Base-by-base conservation (phyloP, 2,113 vertebrate species). In the Zootoca vivipara region DNA sequence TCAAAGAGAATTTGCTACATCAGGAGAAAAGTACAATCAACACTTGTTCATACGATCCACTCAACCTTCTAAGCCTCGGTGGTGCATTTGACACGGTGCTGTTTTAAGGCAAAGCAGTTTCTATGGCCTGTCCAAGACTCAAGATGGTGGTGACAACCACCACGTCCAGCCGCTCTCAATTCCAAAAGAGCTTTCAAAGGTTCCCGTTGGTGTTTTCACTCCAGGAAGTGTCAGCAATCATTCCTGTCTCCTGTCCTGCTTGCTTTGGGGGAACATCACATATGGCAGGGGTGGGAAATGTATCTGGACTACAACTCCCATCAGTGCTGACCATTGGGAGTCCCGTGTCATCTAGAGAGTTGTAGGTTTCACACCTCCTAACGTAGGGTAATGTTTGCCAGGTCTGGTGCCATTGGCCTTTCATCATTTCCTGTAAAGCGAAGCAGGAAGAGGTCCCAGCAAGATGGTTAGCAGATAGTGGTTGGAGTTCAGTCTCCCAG, bases 1-100 rank as follows among this genome's bases (percentile, higher is more conserved):
- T 88, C 87, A 67, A 69, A 83, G 64, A 74, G 40, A 88, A 83
- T 78, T 56, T 88, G 73, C 73, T 78, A 26, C 69, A 88, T 83
- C 81, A 83, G 72, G 62, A 83, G 62, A 88, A 82, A 78, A 69
- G 87, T 40, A 69, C 72, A 88, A 83, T 69, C 73, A 83, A 24
- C 20, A 3, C 10, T n/a, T 88, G 72, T 83, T 78, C 40, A 69
- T 30, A 69, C 40, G 52, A 83, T 78, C 73, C 70, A 69, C 73
- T 38, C 40, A 88, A 35, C 9, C 5, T 77, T 8, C 28, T 78
- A 77, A 52, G 42, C 67, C 35, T 10, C 73, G 56, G 28, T 12
- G 24, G 74, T 3, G 18, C 15, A 56, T 78, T 88, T 77, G 58
- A 15, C 79, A 77, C 24, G 33, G 69, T 46, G 35, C 26, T 3